A percentile compares a stretch with the other conserved stretches of the same genome.
phyloP scores from a whole-genome alignment of 2,888 invertebrate species.

The Syrista parreyssii region DNA sequence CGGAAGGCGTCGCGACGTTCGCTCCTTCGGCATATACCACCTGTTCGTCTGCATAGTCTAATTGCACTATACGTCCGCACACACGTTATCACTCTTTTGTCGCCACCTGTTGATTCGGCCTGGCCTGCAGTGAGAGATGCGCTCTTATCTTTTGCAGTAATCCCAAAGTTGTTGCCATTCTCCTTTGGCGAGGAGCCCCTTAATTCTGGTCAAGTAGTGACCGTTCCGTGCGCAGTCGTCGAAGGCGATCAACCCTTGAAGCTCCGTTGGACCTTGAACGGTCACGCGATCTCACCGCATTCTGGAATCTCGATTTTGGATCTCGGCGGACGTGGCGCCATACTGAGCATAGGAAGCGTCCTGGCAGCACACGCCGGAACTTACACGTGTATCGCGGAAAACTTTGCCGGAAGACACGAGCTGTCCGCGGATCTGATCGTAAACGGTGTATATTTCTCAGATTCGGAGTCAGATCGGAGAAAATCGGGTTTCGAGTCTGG shows the following conservation, averaged over 20 bases:
- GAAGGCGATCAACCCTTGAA: constrained; percentile 76
- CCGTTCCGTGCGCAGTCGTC: constrained; percentile 72
- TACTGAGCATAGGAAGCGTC: constrained; percentile 70
- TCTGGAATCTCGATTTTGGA: constrained; percentile 69
- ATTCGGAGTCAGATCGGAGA: too few species aligned
- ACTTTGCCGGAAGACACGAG: constrained; percentile 70
- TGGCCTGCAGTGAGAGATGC: background rate
- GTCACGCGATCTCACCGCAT: constrained; percentile 62
- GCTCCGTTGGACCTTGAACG: constrained; percentile 72
- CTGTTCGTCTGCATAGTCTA: background rate
- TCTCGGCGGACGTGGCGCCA: constrained; percentile 75
- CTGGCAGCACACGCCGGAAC: constrained; percentile 71
- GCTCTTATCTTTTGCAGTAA: constrained; percentile 55
- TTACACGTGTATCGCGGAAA: constrained; percentile 72
- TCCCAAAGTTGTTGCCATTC: constrained; percentile 66
- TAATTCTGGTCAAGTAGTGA: constrained; percentile 72
- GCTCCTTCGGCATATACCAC: too few species aligned
- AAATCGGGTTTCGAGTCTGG: too few species aligned
- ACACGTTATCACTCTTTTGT: too few species aligned
- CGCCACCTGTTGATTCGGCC: too few species aligned
- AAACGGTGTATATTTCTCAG: constrained; percentile 60
- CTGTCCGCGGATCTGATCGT: constrained; percentile 70
- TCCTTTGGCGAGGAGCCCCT: constrained; percentile 73
- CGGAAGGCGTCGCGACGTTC: too few species aligned
- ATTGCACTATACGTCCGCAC: too few species aligned